Percentiles rank a stretch among this genome's conserved stretches.
Evolutionary conservation across 2,113 vertebrate species (phyloP).

Genomic region (Crotalus tigris): DNA sequence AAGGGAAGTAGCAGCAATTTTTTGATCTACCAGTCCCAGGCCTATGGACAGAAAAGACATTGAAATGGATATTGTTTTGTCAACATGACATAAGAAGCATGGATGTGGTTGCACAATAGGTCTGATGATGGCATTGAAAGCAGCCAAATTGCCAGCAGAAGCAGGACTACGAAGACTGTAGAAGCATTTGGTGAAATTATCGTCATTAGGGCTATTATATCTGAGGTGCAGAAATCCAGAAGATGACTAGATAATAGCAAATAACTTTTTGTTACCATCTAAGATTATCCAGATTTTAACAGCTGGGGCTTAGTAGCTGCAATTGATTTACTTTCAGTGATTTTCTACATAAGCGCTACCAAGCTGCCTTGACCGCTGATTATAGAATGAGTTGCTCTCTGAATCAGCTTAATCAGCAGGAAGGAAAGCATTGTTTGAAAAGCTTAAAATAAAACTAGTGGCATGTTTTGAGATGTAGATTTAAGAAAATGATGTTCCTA

Average conservation of each 20-base stretch:
- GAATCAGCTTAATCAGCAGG: neutral
- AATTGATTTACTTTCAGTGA: too few species aligned
- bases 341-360: too few species aligned
- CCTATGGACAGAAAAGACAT: neutral
- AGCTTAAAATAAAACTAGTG: neutral
- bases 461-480: slow-evolving; percentile 34
- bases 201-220: neutral
- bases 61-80: neutral
- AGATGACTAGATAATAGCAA: too few species aligned
- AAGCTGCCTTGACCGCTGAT: too few species aligned
- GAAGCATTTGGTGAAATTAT: neutral
- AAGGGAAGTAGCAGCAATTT: too few species aligned
- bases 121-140: neutral
- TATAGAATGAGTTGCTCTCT: neutral
- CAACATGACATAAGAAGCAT: neutral
- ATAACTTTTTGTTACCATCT: too few species aligned
- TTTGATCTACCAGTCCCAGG: neutral
- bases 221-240: too few species aligned
- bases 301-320: too few species aligned
- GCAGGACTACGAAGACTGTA: neutral
- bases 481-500: slow-evolving; percentile 6
- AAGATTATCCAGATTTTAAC: too few species aligned
- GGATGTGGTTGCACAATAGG: neutral
- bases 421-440: neutral
- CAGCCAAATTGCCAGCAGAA: neutral